Evolutionary conservation across 2,113 vertebrate species (phyloP).

Genomic region (Cacatua alba): DNA sequence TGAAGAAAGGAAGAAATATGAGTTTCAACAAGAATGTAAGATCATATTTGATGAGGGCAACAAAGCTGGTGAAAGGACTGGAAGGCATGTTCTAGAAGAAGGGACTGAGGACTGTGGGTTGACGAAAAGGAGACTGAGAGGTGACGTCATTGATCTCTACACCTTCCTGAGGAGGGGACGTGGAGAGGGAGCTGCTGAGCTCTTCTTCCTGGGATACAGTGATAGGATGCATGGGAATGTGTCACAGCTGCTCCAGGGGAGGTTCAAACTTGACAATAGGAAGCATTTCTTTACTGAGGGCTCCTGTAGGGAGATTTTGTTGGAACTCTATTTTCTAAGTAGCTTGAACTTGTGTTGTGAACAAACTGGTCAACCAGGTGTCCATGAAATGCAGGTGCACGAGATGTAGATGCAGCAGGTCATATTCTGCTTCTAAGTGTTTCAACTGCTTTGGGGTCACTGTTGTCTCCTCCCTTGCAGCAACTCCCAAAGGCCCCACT

Average conservation of each 20-base stretch:
- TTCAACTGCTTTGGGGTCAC: neutral
- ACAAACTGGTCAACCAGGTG: neutral
- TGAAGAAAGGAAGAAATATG: neutral
- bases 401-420: too few species aligned
- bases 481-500: neutral
- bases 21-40: neutral
- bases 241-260: neutral
- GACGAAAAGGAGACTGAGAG: neutral
- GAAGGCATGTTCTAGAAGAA: neutral
- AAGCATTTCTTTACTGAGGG: neutral
- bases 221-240: accelerated
- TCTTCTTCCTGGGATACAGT: neutral
- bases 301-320: neutral
- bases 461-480: neutral
- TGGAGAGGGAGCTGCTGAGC: neutral
- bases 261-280: neutral
- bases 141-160: neutral
- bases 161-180: neutral
- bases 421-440: neutral
- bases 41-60: neutral
- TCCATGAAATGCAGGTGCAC: neutral
- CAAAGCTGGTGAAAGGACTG: neutral
- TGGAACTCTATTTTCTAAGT: neutral
- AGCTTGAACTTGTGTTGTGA: neutral
- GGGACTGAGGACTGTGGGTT: neutral